phyloP scores from a whole-genome alignment of 2,888 invertebrate species.

The Eupeodes luniger region DNA sequence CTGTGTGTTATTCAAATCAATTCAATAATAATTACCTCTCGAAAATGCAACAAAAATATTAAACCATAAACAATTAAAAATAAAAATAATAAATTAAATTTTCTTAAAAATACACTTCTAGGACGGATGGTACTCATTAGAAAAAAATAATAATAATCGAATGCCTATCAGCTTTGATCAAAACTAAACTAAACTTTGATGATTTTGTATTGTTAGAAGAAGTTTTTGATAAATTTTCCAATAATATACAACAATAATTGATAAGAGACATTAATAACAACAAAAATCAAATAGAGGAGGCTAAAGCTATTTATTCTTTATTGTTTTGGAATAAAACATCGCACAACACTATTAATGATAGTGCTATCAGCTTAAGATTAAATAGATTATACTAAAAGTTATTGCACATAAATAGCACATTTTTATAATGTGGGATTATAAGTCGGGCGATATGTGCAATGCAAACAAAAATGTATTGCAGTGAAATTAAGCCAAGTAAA shows the following conservation, averaged over 20 bases:
- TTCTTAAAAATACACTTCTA: neutral
- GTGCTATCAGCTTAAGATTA: neutral
- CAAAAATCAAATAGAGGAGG: too few species aligned
- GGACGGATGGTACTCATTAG: neutral
- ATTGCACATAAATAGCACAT: too few species aligned
- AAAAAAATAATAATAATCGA: neutral
- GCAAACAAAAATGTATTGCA: too few species aligned
- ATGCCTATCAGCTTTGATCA: neutral
- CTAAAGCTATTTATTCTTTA: too few species aligned
- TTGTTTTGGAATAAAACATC: too few species aligned
- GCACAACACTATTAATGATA: too few species aligned
- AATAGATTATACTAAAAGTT: neutral
- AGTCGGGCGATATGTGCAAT: too few species aligned
- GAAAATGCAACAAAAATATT: neutral
- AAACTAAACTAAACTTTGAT: neutral
- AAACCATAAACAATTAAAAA: neutral
- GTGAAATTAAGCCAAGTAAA: too few species aligned
- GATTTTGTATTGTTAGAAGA: neutral
- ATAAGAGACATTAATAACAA: neutral
- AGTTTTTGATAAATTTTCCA: neutral
- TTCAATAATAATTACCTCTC: neutral
- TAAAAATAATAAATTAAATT: neutral
- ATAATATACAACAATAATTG: neutral
- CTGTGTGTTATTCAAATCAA: too few species aligned
- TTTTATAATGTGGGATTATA: too few species aligned